These are phyloP conservation scores for Oscheius sp. DNA, from an alignment of 2,888 invertebrate genomes.

Conservation along the genomic window DNA sequence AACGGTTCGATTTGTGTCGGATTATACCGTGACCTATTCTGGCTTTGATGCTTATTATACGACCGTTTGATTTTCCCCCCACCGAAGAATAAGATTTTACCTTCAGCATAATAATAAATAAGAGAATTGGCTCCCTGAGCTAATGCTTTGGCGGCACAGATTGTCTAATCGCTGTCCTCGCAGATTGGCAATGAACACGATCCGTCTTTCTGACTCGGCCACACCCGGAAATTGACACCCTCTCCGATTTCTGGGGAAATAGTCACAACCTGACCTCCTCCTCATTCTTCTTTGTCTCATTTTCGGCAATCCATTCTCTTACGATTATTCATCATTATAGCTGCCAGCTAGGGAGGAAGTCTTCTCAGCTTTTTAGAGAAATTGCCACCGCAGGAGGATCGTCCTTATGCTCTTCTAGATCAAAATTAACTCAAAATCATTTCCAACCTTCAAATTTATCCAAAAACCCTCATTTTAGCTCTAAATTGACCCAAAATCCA, in stretches of 20 bases:
- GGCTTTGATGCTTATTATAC: constrained; percentile 17
- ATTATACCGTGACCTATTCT: constrained; percentile 7
- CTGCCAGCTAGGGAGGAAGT: too few species aligned
- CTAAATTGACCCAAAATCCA: too few species aligned
- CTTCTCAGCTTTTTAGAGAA: too few species aligned
- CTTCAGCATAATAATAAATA: constrained; percentile 4
- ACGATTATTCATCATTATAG: background rate
- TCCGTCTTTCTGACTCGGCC: constrained; percentile 27
- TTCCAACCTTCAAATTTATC: too few species aligned
- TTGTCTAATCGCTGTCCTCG: constrained; percentile 21
- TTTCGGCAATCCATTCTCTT: too few species aligned
- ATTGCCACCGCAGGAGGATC: too few species aligned
- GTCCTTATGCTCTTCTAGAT: too few species aligned
- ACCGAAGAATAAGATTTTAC: too few species aligned
- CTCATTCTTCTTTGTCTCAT: background rate
- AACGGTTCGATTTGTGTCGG: constrained; percentile 25
- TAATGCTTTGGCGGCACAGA: constrained; percentile 8
- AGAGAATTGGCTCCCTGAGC: background rate
- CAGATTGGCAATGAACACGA: constrained; percentile 32
- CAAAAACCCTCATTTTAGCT: too few species aligned
- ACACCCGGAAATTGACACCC: constrained; percentile 29
- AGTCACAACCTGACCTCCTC: background rate
- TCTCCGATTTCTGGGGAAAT: constrained; percentile 26
- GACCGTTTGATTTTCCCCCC: background rate
- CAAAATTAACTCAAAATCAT: too few species aligned